A percentile compares a stretch with the other conserved stretches of the same genome.
phyloP scores from a whole-genome alignment of 1,140 invertebrate species.

The Melitaea cinxia region DNA sequence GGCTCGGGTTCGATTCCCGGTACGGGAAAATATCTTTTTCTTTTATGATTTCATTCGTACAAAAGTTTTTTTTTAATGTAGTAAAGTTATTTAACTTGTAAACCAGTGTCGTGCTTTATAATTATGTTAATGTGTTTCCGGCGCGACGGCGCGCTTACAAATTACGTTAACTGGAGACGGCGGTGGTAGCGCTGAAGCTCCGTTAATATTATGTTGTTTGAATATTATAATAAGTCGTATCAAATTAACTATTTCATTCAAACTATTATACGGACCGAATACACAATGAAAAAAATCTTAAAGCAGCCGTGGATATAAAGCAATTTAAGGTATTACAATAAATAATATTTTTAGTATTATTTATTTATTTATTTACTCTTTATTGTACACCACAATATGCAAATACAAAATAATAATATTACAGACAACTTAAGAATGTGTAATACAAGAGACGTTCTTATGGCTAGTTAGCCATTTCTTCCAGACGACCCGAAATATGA shows the following conservation, averaged over 20 bases:
- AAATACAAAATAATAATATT: no score
- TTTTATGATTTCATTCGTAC: background rate
- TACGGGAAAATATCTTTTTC: conserved; percentile 42
- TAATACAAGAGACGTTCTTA: no score
- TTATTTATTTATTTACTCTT: no score
- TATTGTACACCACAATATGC: no score
- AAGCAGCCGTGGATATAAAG: no score
- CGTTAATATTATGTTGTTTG: background rate
- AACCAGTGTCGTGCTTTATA: background rate
- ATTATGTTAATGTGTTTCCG: conserved; percentile 19
- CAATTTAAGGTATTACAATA: no score
- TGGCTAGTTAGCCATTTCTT: no score
- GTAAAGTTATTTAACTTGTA: background rate
- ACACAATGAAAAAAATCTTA: no score
- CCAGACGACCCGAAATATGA: no score
- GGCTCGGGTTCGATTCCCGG: conserved; percentile 55
- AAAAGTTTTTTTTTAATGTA: background rate
- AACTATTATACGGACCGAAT: no score
- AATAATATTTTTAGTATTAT: no score
- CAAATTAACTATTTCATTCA: background rate
- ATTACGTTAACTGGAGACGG: background rate
- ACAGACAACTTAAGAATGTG: no score
- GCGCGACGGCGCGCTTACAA: background rate
- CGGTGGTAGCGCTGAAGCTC: background rate
- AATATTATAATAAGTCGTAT: background rate